phyloP scores from a whole-genome alignment of 2,113 vertebrate species.

The Periophthalmodon schlosseri region DNA sequence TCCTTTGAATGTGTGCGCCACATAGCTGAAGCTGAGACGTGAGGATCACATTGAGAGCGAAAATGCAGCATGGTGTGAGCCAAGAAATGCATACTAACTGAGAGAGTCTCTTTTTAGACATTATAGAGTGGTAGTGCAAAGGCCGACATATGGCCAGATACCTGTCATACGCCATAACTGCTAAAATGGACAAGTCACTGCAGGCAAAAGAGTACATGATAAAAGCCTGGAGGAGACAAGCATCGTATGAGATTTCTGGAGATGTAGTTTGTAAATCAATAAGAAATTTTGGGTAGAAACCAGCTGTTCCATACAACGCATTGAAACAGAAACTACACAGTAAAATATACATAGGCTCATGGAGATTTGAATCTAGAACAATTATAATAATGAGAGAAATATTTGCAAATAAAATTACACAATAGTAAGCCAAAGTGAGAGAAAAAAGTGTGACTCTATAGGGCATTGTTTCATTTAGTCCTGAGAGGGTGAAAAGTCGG shows the following conservation, averaged over 20 bases:
- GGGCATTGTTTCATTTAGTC: constrained; percentile 37
- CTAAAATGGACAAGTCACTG: constrained; percentile 44
- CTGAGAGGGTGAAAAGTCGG: constrained; percentile 24
- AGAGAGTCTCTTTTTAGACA: constrained; percentile 34
- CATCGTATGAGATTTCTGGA: constrained; percentile 42
- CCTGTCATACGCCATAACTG: constrained; percentile 54
- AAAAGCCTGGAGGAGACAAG: constrained; percentile 47
- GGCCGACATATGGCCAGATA: constrained; percentile 54
- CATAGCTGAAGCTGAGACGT: constrained; percentile 30
- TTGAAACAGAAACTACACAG: constrained; percentile 45
- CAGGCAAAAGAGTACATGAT: constrained; percentile 43
- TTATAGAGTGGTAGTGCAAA: constrained; percentile 37
- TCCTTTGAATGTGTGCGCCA: constrained; percentile 11
- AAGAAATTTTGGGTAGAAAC: constrained; percentile 57
- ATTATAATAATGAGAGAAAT: constrained; percentile 33
- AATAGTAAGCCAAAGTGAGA: constrained; percentile 37
- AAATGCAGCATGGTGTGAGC: constrained; percentile 11
- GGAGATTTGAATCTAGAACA: constrained; percentile 34
- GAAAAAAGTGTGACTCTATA: constrained; percentile 31
- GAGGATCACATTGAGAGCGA: fast-evolving
- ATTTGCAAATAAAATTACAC: constrained; percentile 39
- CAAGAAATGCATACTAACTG: constrained; percentile 43
- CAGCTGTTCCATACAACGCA: constrained; percentile 45
- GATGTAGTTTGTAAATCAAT: constrained; percentile 21
- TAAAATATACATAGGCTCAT: constrained; percentile 58